These are phyloP conservation scores for Orthosia gothica DNA, from an alignment of 2,888 invertebrate genomes.

Conservation along the genomic window DNA sequence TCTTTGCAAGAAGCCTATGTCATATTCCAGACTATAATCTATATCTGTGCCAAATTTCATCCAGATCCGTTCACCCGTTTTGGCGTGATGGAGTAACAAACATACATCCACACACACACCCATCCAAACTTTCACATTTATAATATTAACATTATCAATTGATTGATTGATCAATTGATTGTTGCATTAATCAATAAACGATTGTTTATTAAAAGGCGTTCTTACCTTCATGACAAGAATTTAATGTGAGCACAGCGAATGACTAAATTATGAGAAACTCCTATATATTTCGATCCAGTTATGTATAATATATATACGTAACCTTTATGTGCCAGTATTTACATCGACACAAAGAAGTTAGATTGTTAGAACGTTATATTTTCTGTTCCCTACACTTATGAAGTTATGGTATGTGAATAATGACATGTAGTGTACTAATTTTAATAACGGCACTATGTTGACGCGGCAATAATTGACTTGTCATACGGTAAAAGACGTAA, in stretches of 20 bases:
- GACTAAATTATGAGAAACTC: constrained; percentile 66
- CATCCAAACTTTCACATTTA: no score
- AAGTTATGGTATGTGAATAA: constrained; percentile 18
- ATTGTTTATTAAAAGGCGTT: constrained; percentile 48
- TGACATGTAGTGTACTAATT: not conserved
- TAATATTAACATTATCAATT: no score
- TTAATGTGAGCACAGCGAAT: constrained; percentile 51
- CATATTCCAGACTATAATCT: no score
- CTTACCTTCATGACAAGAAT: constrained; percentile 43
- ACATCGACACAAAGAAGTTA: constrained; percentile 38
- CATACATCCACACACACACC: no score
- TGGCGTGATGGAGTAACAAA: no score
- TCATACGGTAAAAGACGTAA: no score
- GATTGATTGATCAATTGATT: no score
- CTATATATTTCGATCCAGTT: constrained; percentile 71
- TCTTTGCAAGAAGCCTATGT: no score
- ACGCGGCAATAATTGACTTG: not conserved
- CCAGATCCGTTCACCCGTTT: no score
- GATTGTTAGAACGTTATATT: not conserved
- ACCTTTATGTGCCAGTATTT: constrained; percentile 46
- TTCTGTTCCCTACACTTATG: constrained; percentile 2
- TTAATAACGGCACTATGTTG: not conserved
- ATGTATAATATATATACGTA: constrained; percentile 53
- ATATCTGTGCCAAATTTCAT: no score
- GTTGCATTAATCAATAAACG: constrained; percentile 36